Evolutionary conservation across 2,888 invertebrate genomes (phyloP).

Genomic region (Chirona hameri): DNA sequence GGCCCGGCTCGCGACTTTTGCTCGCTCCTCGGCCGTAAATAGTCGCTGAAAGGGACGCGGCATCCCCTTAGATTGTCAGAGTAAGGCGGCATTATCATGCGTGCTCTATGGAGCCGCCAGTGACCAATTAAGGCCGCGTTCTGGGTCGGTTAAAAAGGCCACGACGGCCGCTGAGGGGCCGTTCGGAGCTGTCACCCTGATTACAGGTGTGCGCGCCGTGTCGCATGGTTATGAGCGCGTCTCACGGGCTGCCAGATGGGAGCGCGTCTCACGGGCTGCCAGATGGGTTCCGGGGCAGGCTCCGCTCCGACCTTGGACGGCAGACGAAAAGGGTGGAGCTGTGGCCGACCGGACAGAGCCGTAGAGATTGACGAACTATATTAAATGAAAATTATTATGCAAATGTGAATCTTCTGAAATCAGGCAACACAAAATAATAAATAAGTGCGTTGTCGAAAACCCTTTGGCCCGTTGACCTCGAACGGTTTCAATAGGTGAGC

Average conservation of each 20-base stretch:
- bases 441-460: too few species aligned
- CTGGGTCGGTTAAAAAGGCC: slow-evolving; percentile 1
- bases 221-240: not conserved
- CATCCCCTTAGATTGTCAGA: not conserved
- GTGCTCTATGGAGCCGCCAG: not conserved
- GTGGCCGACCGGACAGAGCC: not conserved
- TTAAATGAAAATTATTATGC: too few species aligned
- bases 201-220: not conserved
- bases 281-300: too few species aligned
- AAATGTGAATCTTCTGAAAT: too few species aligned
- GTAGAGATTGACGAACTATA: too few species aligned
- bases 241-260: not conserved
- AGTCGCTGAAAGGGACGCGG: not conserved
- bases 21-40: not conserved
- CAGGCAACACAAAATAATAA: too few species aligned
- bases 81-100: slow-evolving; percentile 3
- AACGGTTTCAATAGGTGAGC: too few species aligned
- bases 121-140: slow-evolving; percentile 12
- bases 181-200: not conserved
- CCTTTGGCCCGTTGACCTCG: too few species aligned
- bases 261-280: not conserved
- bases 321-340: too few species aligned
- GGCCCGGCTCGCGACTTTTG: not conserved
- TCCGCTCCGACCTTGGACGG: too few species aligned
- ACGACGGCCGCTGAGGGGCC: not conserved